Conservation (phyloP, 2,888 invertebrate genomes). For the Myopa tessellatipennis region DNA sequence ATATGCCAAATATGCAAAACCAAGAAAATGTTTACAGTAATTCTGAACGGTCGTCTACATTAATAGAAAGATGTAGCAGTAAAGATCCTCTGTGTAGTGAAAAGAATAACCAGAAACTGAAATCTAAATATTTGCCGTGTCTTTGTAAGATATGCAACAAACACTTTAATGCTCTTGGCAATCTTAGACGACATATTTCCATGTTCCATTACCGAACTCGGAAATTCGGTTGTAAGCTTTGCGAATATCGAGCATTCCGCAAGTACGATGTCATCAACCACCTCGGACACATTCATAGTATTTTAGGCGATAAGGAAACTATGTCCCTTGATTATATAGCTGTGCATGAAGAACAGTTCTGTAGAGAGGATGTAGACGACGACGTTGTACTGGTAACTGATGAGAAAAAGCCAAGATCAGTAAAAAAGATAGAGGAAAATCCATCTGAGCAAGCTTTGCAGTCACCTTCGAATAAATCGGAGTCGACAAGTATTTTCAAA, state of each 20-base stretch:
- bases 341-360: constrained; percentile 61
- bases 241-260: constrained; percentile 76
- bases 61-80: neutral
- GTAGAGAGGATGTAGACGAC: constrained; percentile 64
- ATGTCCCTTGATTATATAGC: constrained; percentile 63
- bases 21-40: neutral
- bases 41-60: neutral
- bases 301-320: constrained; percentile 70
- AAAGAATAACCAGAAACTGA: constrained; percentile 39
- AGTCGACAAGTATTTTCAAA: neutral
- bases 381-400: constrained; percentile 62
- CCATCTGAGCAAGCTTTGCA: neutral
- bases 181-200: constrained; percentile 67
- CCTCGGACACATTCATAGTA: constrained; percentile 73
- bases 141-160: constrained; percentile 67
- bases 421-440: neutral
- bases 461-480: neutral
- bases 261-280: constrained; percentile 77
- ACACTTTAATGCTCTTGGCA: constrained; percentile 65
- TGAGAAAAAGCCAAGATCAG: constrained; percentile 41
- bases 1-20: neutral
- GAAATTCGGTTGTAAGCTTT: constrained; percentile 80
- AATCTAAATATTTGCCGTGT: constrained; percentile 58
- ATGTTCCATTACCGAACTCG: constrained; percentile 69
- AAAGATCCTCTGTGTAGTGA: neutral